These are phyloP conservation scores for Luperina nickerlii DNA, from an alignment of 2,888 invertebrate species.

Conservation along the genomic window DNA sequence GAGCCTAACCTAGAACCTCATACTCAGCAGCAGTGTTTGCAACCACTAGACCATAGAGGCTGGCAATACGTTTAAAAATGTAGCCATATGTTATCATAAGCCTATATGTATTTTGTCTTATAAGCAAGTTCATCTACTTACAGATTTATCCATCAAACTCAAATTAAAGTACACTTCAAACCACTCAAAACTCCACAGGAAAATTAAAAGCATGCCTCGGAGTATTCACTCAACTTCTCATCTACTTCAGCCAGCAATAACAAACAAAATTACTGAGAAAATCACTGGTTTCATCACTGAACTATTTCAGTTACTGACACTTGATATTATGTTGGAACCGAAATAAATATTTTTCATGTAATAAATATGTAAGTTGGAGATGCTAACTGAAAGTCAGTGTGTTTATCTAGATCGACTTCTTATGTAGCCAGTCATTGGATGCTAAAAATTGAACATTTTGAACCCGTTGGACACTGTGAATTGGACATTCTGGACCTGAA, in stretches of 20 bases:
- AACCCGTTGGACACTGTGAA: too few relatives aligned
- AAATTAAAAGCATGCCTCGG: slow-evolving; percentile 42
- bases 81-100: neutral
- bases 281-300: slow-evolving; percentile 47
- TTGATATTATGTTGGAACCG: slow-evolving; percentile 19
- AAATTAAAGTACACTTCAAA: slow-evolving; percentile 8
- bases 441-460: neutral
- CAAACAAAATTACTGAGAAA: slow-evolving; percentile 51
- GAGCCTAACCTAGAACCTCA: neutral
- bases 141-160: slow-evolving; percentile 1
- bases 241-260: slow-evolving; percentile 50
- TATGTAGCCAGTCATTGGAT: neutral
- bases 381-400: slow-evolving; percentile 9
- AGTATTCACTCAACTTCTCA: slow-evolving; percentile 32
- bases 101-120: neutral
- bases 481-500: too few relatives aligned
- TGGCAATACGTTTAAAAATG: neutral
- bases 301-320: slow-evolving; percentile 54
- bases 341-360: slow-evolving; percentile 39
- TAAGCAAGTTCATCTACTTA: neutral
- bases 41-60: too few relatives aligned
- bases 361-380: slow-evolving; percentile 45
- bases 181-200: slow-evolving; percentile 8
- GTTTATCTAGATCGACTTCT: slow-evolving; percentile 32
- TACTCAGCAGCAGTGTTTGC: neutral